Evolutionary conservation across 2,113 vertebrate species (phyloP).

Genomic region (Lophotis ruficrista): DNA sequence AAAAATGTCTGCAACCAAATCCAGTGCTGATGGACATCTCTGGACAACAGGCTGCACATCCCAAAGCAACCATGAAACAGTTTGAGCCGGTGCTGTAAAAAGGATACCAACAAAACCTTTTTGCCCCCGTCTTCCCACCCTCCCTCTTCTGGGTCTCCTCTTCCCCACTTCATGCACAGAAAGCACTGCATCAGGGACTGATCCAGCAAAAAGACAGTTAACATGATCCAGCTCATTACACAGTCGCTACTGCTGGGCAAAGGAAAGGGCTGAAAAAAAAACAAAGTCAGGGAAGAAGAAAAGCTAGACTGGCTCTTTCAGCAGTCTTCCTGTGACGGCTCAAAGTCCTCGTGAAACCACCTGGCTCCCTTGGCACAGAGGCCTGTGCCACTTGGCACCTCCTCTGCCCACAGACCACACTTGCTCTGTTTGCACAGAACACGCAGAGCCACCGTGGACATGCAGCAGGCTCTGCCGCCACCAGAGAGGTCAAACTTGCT

Average conservation of each 20-base stretch:
- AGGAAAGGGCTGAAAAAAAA: background rate
- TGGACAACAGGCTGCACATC: background rate
- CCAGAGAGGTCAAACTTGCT: background rate
- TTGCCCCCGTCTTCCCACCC: background rate
- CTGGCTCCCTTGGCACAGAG: background rate
- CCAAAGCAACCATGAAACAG: background rate
- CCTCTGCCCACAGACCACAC: background rate
- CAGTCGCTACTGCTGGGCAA: background rate
- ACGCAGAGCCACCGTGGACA: fast-evolving
- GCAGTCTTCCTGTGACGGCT: background rate
- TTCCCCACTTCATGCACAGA: background rate
- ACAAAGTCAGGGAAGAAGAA: background rate
- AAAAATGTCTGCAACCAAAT: background rate
- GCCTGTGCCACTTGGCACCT: background rate
- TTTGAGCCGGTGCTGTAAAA: background rate
- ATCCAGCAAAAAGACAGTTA: background rate
- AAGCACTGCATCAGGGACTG: background rate
- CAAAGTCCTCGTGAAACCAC: background rate
- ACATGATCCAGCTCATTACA: background rate
- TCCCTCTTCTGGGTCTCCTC: background rate
- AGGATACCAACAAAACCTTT: background rate
- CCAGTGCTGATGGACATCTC: background rate
- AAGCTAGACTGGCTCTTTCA: background rate
- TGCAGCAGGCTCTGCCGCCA: background rate
- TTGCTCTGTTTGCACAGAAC: background rate